Evolutionary conservation across 2,113 vertebrate genomes (phyloP).

Genomic region (Chloebia gouldiae): DNA sequence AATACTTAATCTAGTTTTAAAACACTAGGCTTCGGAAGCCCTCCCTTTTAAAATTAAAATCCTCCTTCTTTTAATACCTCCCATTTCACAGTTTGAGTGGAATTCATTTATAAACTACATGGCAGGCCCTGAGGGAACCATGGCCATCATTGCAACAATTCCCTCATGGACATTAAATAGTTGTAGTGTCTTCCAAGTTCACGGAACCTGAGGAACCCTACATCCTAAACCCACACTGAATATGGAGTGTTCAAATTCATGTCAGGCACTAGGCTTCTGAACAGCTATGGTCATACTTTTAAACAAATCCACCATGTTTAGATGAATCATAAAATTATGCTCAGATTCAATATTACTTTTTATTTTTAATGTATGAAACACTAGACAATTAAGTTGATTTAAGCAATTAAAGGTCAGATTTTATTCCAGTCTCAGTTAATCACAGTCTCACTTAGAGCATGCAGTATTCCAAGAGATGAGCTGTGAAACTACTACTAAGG

Average conservation of each 20-base stretch:
- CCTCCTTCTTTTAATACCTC: too few relatives aligned
- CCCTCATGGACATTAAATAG: background rate
- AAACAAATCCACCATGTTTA: background rate
- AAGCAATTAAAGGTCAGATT: constrained; percentile 7
- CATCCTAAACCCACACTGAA: background rate
- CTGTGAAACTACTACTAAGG: constrained; percentile 7
- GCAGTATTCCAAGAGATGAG: constrained; percentile 13
- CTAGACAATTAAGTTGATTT: background rate
- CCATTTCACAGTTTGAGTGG: too few relatives aligned
- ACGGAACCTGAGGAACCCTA: background rate
- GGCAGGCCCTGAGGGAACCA: background rate
- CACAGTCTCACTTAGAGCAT: background rate
- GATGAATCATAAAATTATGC: background rate
- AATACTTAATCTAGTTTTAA: background rate
- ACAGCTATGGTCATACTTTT: background rate
- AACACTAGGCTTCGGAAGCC: too few relatives aligned
- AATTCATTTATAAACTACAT: background rate
- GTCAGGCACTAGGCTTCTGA: background rate
- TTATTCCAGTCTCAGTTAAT: constrained; percentile 12
- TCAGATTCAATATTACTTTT: background rate
- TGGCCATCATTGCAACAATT: fast-evolving
- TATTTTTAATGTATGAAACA: background rate
- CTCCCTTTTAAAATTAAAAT: too few relatives aligned
- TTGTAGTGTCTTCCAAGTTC: background rate
- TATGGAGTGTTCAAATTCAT: background rate